Conservation (phyloP, 2,888 invertebrate species). For the Acrobeloides nanus region DNA sequence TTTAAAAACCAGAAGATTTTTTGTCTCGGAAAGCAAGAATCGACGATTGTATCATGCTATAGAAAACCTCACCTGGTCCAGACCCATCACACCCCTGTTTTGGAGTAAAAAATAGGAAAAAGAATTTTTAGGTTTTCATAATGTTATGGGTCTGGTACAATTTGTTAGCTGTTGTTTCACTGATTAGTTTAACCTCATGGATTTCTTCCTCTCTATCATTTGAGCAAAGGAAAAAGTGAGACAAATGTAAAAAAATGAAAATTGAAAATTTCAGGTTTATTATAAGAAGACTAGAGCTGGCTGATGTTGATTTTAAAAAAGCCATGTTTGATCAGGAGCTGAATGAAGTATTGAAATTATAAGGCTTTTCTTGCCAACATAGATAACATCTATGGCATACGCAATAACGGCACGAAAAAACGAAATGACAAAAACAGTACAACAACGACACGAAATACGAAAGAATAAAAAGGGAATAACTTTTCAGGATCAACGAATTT, state of each 20-base stretch:
- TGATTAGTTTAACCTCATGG: constrained; percentile 40
- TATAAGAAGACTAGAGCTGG: constrained; percentile 46
- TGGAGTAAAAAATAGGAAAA: too few relatives aligned
- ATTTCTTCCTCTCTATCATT: constrained; percentile 39
- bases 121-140: constrained; percentile 42
- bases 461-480: too few relatives aligned
- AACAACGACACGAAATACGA: too few relatives aligned
- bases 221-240: constrained; percentile 34
- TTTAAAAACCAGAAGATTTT: background rate
- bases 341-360: constrained; percentile 35
- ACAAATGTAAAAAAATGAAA: constrained; percentile 8
- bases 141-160: constrained; percentile 53
- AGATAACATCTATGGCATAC: too few relatives aligned
- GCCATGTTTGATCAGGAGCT: constrained; percentile 29
- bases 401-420: too few relatives aligned
- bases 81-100: too few relatives aligned
- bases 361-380: too few relatives aligned
- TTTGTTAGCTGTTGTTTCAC: constrained; percentile 30
- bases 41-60: too few relatives aligned
- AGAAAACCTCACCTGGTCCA: too few relatives aligned
- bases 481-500: too few relatives aligned
- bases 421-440: too few relatives aligned
- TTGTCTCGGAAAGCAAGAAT: too few relatives aligned
- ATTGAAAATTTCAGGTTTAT: constrained; percentile 34
- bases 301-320: constrained; percentile 45